phyloP scores from a whole-genome alignment of 2,113 vertebrate species.

The Crotalus viridis region DNA sequence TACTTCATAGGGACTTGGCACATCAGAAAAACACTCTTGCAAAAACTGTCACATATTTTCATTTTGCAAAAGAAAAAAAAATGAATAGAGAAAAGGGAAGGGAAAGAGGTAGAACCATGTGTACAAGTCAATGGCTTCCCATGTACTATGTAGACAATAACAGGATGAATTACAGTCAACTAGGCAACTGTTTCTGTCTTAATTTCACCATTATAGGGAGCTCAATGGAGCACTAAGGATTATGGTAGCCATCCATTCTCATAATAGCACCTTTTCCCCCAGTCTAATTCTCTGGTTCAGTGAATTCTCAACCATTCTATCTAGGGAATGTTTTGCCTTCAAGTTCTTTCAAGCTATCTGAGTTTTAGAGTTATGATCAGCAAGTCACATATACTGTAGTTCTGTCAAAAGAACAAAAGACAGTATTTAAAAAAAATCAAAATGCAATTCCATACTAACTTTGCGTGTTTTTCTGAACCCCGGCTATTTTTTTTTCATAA shows the following conservation, averaged over 20 bases:
- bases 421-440: background rate
- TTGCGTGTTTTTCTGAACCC: background rate
- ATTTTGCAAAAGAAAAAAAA: background rate
- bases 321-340: background rate
- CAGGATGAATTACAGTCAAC: background rate
- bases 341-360: background rate
- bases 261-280: background rate
- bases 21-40: background rate
- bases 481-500: background rate
- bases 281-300: background rate
- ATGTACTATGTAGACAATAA: background rate
- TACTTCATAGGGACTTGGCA: background rate
- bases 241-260: background rate
- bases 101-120: background rate
- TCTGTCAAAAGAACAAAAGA: background rate
- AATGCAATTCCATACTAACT: background rate
- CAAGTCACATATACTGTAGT: background rate
- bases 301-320: background rate
- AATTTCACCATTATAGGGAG: background rate
- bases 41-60: background rate
- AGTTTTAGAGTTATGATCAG: background rate
- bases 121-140: background rate
- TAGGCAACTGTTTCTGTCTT: background rate
- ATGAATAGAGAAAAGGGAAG: background rate
- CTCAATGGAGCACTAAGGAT: background rate